A percentile compares a stretch with the other conserved stretches of the same genome.
Evolutionary conservation across 2,888 invertebrate species (phyloP).

Genomic region (Cheilosia grossa): DNA sequence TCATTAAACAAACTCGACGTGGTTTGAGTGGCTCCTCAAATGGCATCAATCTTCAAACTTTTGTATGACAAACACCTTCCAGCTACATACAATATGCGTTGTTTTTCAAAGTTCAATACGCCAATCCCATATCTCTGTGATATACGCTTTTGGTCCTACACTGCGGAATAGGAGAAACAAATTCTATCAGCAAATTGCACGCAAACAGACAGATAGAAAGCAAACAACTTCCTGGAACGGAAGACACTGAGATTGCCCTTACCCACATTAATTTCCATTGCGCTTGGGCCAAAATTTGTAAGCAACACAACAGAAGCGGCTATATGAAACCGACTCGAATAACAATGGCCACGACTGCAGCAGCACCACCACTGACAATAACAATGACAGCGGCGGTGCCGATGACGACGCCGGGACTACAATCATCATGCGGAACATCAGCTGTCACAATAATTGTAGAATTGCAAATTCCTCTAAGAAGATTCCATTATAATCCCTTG

Average conservation of each 20-base stretch:
- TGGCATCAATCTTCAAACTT: neutral
- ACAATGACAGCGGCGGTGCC: neutral
- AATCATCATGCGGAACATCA: constrained; percentile 49
- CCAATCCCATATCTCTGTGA: neutral
- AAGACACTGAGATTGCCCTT: constrained; percentile 17
- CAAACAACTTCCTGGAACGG: constrained; percentile 14
- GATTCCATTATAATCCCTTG: constrained; percentile 60
- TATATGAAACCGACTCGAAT: constrained; percentile 1
- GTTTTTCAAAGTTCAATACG: neutral
- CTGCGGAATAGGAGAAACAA: neutral
- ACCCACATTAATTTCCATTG: constrained; percentile 38
- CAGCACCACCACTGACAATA: neutral
- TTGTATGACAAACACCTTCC: neutral
- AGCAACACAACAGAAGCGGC: constrained; percentile 6
- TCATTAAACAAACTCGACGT: neutral
- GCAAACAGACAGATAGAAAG: neutral
- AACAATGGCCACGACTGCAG: constrained; percentile 8
- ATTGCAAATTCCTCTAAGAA: constrained; percentile 58
- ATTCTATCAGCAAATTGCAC: neutral
- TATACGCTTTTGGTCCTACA: neutral
- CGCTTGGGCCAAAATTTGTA: constrained; percentile 10
- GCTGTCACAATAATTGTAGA: constrained; percentile 62
- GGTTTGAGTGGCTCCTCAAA: neutral
- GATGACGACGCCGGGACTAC: constrained; percentile 14
- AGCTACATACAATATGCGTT: neutral